A percentile compares a stretch with the other conserved stretches of the same genome.
phyloP scores from a whole-genome alignment of 2,888 invertebrate species.

The Lathronympha strigana region DNA sequence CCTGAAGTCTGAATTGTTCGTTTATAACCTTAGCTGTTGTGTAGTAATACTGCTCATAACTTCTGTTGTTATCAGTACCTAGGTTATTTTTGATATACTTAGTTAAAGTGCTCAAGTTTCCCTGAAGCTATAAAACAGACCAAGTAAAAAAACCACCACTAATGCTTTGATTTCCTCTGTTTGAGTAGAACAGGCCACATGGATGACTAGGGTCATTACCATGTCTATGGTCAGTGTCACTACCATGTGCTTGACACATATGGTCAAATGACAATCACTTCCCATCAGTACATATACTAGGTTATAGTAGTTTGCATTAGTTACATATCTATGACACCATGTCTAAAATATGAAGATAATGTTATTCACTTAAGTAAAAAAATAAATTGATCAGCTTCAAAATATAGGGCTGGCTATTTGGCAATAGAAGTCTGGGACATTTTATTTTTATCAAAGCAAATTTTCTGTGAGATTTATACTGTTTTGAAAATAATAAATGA shows the following conservation, averaged over 20 bases:
- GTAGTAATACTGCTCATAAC: not conserved
- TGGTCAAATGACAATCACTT: not conserved
- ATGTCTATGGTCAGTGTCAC: not conserved
- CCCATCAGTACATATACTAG: not conserved
- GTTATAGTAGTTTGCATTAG: conserved; percentile 1
- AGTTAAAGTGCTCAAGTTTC: not conserved
- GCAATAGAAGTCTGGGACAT: no score
- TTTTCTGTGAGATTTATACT: not conserved
- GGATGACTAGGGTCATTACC: not conserved
- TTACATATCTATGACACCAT: not conserved
- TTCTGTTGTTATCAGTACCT: conserved; percentile 3
- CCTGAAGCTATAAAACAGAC: not conserved
- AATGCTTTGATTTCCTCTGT: not conserved
- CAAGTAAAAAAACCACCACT: not conserved
- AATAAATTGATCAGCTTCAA: not conserved
- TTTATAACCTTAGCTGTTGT: conserved; percentile 20
- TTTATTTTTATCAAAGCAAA: not conserved
- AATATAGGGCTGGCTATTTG: no score
- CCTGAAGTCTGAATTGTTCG: conserved; percentile 20
- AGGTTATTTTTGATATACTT: conserved; percentile 1
- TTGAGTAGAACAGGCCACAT: conserved; percentile 3
- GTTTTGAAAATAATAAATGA: not conserved
- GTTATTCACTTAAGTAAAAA: not conserved
- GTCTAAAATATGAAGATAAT: not conserved
- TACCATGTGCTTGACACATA: conserved; percentile 13